These are phyloP conservation scores for Ceratina calcarata DNA, from an alignment of 1,140 invertebrate genomes.

Conservation along the genomic window DNA sequence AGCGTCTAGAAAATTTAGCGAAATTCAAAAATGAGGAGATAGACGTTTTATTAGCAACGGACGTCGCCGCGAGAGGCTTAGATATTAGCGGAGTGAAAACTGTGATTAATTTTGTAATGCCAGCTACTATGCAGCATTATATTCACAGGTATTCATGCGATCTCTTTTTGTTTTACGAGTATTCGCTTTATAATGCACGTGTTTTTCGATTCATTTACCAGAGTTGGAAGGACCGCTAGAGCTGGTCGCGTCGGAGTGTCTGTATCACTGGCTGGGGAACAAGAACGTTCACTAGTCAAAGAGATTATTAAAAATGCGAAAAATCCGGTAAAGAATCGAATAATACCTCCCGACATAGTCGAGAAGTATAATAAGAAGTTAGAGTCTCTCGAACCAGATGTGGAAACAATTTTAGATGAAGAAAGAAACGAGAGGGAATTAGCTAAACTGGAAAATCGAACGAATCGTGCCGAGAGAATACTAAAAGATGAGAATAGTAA, in stretches of 20 bases:
- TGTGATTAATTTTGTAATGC: conserved; percentile 98
- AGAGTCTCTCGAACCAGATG: conserved; percentile 86
- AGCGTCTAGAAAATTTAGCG: conserved; percentile 93
- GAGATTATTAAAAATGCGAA: conserved; percentile 93
- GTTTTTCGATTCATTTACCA: conserved; percentile 48
- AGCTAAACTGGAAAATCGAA: conserved; percentile 91
- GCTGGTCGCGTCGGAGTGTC: conserved; percentile 94
- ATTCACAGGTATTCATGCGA: conserved; percentile 92
- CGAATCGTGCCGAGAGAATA: conserved; percentile 89
- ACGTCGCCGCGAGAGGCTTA: conserved; percentile 97
- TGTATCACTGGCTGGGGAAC: conserved; percentile 95
- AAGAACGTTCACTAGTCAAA: conserved; percentile 94
- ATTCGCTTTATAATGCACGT: neutral
- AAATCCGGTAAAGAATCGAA: conserved; percentile 92
- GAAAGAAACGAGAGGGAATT: conserved; percentile 92
- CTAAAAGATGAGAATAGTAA: conserved; percentile 81
- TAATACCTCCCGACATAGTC: conserved; percentile 93
- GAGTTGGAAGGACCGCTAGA: conserved; percentile 96
- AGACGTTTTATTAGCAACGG: conserved; percentile 96
- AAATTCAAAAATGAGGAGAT: conserved; percentile 94
- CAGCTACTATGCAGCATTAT: conserved; percentile 95
- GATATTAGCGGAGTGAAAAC: conserved; percentile 98
- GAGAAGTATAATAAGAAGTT: conserved; percentile 91
- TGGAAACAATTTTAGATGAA: conserved; percentile 90
- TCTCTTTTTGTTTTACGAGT: no score